Evolutionary conservation across 1,140 invertebrate genomes (phyloP).

Genomic region (Heliconius congener): DNA sequence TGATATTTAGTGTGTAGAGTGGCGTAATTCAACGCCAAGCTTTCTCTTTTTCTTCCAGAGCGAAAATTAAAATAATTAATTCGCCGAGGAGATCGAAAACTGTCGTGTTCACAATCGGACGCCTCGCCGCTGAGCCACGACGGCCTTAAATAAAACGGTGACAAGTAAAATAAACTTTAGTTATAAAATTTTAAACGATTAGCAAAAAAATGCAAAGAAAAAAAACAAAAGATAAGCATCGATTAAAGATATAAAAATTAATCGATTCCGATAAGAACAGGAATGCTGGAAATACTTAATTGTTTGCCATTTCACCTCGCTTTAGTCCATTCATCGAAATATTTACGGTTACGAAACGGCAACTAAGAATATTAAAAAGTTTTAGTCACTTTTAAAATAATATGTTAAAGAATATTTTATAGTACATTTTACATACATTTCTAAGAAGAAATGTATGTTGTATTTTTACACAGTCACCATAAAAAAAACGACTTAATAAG

Average conservation of each 20-base stretch:
- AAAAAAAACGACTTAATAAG: no score
- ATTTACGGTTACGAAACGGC: not conserved
- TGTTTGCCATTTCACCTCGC: not conserved
- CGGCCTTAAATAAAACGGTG: not conserved
- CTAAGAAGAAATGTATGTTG: no score
- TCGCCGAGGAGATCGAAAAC: no score
- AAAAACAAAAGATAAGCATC: not conserved
- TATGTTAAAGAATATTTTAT: not conserved
- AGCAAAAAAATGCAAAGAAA: not conserved
- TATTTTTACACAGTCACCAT: no score
- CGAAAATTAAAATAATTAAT: no score
- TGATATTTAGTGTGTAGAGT: no score
- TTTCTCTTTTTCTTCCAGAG: no score
- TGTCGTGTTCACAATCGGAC: no score
- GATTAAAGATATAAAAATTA: constrained; percentile 2
- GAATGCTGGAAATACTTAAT: constrained; percentile 5
- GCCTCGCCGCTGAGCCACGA: no score
- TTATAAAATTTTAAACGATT: not conserved
- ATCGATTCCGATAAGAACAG: constrained; percentile 2
- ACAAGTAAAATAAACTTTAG: not conserved
- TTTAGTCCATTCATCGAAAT: constrained; percentile 10
- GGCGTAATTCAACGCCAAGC: no score
- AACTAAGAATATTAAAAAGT: not conserved
- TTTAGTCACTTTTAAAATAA: not conserved
- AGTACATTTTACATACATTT: no score